A percentile compares a stretch with the other conserved stretches of the same genome.
phyloP scores from a whole-genome alignment of 2,888 invertebrate species.

The Timandra comae region DNA sequence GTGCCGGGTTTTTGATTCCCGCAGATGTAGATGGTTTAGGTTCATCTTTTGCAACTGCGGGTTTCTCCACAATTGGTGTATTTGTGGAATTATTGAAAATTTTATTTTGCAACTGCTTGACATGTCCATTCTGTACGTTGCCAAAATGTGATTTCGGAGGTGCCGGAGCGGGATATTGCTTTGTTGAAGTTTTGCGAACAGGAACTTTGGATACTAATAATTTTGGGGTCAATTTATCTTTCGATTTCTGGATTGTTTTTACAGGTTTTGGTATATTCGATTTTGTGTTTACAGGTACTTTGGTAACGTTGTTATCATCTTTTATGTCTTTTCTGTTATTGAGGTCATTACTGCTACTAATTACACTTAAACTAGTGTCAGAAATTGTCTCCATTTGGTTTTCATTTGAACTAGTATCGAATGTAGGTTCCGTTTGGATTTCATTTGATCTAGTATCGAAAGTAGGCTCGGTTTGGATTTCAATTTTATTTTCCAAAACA shows the following conservation, averaged over 20 bases:
- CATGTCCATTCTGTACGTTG: conserved; percentile 64
- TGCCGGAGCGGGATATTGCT: conserved; percentile 60
- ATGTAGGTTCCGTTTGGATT: no score
- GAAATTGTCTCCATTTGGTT: no score
- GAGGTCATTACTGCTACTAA: no score
- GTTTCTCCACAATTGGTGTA: conserved; percentile 19
- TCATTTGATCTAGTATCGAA: no score
- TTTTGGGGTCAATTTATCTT: conserved; percentile 48
- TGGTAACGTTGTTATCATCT: conserved; percentile 18
- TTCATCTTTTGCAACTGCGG: conserved; percentile 27
- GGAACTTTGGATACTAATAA: conserved; percentile 60
- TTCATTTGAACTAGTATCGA: no score
- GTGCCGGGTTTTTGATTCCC: conserved; percentile 55
- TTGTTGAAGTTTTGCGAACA: conserved; percentile 51
- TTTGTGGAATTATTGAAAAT: conserved; percentile 40
- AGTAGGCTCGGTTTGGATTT: no score
- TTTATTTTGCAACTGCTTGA: conserved; percentile 65
- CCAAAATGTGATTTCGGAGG: conserved; percentile 68
- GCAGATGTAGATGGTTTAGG: conserved; percentile 52
- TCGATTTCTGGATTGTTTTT: conserved; percentile 46
- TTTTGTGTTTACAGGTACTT: conserved; percentile 26
- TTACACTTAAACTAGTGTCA: no score
- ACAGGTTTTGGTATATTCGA: conserved; percentile 66
- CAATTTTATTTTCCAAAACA: no score
- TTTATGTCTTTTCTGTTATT: no score